Evolutionary conservation across 2,888 invertebrate species (phyloP).

Genomic region (Campoplex nolae): DNA sequence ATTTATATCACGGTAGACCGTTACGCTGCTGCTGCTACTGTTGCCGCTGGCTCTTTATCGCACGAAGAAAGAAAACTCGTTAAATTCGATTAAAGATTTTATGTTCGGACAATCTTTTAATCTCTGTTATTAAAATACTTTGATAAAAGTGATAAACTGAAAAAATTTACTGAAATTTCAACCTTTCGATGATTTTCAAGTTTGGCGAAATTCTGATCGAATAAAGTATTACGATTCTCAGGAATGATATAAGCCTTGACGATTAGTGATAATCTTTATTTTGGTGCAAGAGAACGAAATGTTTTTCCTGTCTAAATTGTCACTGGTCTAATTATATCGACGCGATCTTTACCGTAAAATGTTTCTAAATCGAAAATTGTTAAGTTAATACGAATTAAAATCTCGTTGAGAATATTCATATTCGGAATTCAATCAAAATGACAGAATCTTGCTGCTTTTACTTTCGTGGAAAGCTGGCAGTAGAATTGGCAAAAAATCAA

Average conservation of each 20-base stretch:
- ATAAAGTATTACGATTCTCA: neutral
- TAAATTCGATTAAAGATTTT: neutral
- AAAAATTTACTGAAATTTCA: neutral
- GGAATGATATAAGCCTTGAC: neutral
- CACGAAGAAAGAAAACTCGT: neutral
- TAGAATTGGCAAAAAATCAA: neutral
- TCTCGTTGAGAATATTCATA: neutral
- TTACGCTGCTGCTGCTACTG: neutral
- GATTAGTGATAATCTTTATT: neutral
- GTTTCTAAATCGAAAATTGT: neutral
- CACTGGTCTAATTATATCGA: neutral
- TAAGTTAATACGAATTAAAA: neutral
- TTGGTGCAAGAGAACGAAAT: neutral
- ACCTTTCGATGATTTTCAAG: neutral
- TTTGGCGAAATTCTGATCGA: neutral
- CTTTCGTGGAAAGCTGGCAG: neutral
- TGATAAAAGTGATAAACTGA: neutral
- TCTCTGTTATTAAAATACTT: neutral
- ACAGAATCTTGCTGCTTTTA: neutral
- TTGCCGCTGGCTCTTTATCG: neutral
- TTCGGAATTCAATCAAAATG: neutral
- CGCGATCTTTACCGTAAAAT: neutral
- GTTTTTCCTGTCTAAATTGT: neutral
- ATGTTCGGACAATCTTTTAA: neutral
- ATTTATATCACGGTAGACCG: neutral